These are phyloP conservation scores for Melanotus villosus DNA, from an alignment of 2,888 invertebrate species.

Conservation along the genomic window DNA sequence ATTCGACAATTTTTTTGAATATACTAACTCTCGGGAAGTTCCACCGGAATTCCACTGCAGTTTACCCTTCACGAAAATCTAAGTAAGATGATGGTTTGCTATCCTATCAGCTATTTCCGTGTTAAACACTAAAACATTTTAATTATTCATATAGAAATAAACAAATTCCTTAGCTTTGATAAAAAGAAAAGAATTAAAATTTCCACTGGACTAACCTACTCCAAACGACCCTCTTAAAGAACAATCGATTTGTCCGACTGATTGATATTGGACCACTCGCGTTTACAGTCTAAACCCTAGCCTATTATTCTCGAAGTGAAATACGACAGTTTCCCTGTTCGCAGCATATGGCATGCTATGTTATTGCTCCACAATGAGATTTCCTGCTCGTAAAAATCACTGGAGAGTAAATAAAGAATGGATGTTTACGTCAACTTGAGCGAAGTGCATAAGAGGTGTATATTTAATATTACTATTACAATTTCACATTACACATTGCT, in stretches of 20 bases:
- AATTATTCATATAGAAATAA: too few species aligned
- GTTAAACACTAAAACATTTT: too few species aligned
- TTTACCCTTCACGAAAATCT: too few species aligned
- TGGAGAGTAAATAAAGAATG: constrained; percentile 32
- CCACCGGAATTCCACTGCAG: too few species aligned
- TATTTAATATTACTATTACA: background rate
- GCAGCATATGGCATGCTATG: constrained; percentile 52
- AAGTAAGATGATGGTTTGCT: too few species aligned
- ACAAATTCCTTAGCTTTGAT: too few species aligned
- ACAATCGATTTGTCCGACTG: constrained; percentile 38
- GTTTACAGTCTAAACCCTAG: constrained; percentile 44
- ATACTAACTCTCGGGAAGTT: too few species aligned
- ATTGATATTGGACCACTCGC: constrained; percentile 48
- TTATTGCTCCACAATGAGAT: constrained; percentile 48
- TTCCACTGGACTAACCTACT: background rate
- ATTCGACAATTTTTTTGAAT: too few species aligned
- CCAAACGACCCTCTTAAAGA: constrained; percentile 13
- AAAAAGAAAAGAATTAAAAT: too few species aligned
- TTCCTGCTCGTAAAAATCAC: constrained; percentile 37
- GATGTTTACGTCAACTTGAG: constrained; percentile 7
- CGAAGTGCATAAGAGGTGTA: constrained; percentile 17
- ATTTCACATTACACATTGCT: too few species aligned
- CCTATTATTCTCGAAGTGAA: constrained; percentile 51
- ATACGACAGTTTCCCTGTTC: constrained; percentile 54
- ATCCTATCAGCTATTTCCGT: too few species aligned